Evolutionary conservation across 1,140 invertebrate genomes (phyloP), one percentile per base, ranked within the genome.

Genomic region (Dreissena rostriformis): DNA sequence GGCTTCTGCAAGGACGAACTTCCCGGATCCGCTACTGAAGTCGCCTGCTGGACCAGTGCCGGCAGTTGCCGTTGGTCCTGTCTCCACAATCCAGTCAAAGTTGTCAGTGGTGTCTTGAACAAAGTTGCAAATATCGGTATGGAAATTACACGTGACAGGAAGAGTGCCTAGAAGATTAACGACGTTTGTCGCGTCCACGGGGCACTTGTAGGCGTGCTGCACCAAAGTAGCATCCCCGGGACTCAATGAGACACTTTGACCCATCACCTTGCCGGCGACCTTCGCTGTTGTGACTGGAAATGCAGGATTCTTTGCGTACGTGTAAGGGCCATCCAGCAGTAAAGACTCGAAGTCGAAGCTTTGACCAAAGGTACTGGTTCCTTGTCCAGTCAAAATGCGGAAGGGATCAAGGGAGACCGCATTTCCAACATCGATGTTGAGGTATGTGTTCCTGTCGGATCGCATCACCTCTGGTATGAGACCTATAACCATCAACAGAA

Each of bases 21-120:
- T 76, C 65, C 74, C 74, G 17, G 74, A 76, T 8, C 74, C 74
- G 74, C 74, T 76, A 61, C 74, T 76, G 29, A 65, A 76, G 82
- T 93, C 92, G 78, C 49, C 77, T 19, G n/a, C 70, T 24, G 91
- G 91, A 22, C 90, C 91, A 7, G 90, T 90, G 17, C 82, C 83
- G 12, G 28, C n/a, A 65, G 78, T 90, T 15, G 73, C 28, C 14
- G 89, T 90, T 12, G 53, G 72, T 61, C 87, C 88, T 22, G 66
- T 61, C 17, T 85, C 66, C 12, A 88, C 15, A n/a, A 28, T 86
- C 91, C 91, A 92, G 84, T 90, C 88, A 85, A 89, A 89, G 15
- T 88, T 53, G 79, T 91, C 91, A 52, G 79, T 82, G 17, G 49
- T 74, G 66, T 90, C 86, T 66, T 92, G 90, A n/a, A 67, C 74